phyloP scores from a whole-genome alignment of 2,797 vertebrate genomes.

The Ispidina lecontei region DNA sequence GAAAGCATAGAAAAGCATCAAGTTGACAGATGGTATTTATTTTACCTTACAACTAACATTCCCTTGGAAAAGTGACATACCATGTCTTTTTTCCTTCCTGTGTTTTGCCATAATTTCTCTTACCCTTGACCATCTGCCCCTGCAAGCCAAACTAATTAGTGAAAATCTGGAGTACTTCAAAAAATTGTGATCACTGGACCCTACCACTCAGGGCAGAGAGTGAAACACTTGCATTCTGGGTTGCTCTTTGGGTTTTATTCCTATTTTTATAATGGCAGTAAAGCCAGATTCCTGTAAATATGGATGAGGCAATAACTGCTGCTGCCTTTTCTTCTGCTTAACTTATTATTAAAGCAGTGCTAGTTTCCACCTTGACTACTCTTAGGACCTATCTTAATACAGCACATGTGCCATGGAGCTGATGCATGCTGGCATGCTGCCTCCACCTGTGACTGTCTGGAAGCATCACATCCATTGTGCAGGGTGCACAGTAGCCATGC shows the following conservation, averaged over 20 bases:
- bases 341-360: background rate
- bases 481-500: background rate
- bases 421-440: background rate
- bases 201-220: background rate
- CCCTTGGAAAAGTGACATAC: background rate
- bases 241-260: background rate
- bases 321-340: background rate
- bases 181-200: background rate
- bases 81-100: background rate
- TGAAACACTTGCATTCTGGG: background rate
- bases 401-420: rapidly evolving
- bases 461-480: rapidly evolving
- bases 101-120: background rate
- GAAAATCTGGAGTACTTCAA: background rate
- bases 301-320: background rate
- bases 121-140: background rate
- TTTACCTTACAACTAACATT: background rate
- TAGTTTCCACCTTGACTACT: background rate
- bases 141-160: background rate
- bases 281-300: background rate
- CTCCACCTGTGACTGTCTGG: background rate
- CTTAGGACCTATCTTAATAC: background rate
- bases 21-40: background rate
- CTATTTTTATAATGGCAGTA: background rate
- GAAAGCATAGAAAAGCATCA: background rate